phyloP scores from a whole-genome alignment of 1,140 invertebrate species.

The Bombus sibiricus region DNA sequence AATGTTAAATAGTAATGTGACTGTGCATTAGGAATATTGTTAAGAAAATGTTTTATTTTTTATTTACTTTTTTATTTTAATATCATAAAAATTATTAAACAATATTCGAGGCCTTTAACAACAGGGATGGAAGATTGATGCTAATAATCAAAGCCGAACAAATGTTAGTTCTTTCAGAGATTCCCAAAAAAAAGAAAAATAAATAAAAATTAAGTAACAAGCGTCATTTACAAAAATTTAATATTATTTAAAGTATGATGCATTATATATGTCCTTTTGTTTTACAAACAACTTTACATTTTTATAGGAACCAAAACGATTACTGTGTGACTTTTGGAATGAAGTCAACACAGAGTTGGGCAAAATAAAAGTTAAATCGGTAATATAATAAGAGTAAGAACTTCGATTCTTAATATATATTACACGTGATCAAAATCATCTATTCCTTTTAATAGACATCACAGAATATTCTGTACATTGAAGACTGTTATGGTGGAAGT shows the following conservation, averaged over 20 bases:
- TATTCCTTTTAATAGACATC: slow-evolving; percentile 42
- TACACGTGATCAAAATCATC: slow-evolving; percentile 22
- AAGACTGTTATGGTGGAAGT: slow-evolving; percentile 58
- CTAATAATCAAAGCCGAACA: background rate
- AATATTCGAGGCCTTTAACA: slow-evolving; percentile 14
- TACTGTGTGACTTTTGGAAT: slow-evolving; percentile 11
- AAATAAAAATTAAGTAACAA: slow-evolving; percentile 31
- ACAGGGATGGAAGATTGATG: slow-evolving; percentile 8
- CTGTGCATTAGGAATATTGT: background rate
- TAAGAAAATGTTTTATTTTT: slow-evolving; percentile 18
- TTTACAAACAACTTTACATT: slow-evolving; percentile 8
- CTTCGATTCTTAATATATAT: slow-evolving; percentile 30
- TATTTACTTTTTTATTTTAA: slow-evolving; percentile 12
- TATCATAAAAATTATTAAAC: slow-evolving; percentile 5
- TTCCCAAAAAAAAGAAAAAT: background rate
- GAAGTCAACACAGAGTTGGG: slow-evolving; percentile 1
- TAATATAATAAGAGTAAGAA: slow-evolving; percentile 12
- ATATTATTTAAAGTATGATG: slow-evolving; percentile 31
- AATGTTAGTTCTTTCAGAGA: background rate
- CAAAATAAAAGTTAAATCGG: background rate
- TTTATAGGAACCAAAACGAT: slow-evolving; percentile 24
- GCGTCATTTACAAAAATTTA: slow-evolving; percentile 31
- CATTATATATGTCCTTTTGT: slow-evolving; percentile 25
- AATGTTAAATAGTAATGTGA: slow-evolving; percentile 13
- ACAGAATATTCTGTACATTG: slow-evolving; percentile 34